phyloP scores from a whole-genome alignment of 1,140 invertebrate species.

The Heliconius hewitsoni region DNA sequence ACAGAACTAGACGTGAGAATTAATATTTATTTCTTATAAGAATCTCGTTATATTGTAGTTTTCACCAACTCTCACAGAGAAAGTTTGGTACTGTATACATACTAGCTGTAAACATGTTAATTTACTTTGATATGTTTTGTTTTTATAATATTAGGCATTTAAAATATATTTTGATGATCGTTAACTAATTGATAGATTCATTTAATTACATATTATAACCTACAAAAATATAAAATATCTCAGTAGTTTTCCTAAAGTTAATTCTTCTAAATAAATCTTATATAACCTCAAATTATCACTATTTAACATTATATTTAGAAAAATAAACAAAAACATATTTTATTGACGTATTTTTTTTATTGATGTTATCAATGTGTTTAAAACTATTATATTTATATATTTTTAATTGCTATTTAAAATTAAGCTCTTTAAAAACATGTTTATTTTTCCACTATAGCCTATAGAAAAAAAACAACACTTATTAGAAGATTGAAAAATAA shows the following conservation, averaged over 20 bases:
- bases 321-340: slow-evolving; percentile 7
- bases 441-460: no score
- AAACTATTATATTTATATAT: no score
- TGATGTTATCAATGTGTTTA: neutral
- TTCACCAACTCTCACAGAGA: slow-evolving; percentile 21
- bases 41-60: slow-evolving; percentile 34
- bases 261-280: neutral
- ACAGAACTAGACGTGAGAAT: slow-evolving; percentile 22
- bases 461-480: no score
- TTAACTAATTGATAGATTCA: neutral
- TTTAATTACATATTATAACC: slow-evolving; percentile 6
- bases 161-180: neutral
- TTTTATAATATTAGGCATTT: neutral
- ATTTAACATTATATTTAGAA: neutral
- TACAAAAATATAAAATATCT: neutral
- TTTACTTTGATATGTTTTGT: slow-evolving; percentile 7
- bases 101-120: neutral
- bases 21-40: slow-evolving; percentile 37
- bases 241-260: slow-evolving; percentile 6
- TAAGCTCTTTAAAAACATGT: no score
- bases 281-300: neutral
- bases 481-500: no score
- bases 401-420: no score
- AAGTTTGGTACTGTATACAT: neutral
- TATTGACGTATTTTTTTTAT: neutral